phyloP scores from a whole-genome alignment of 2,797 vertebrate species.

The Iguana delicatissima region DNA sequence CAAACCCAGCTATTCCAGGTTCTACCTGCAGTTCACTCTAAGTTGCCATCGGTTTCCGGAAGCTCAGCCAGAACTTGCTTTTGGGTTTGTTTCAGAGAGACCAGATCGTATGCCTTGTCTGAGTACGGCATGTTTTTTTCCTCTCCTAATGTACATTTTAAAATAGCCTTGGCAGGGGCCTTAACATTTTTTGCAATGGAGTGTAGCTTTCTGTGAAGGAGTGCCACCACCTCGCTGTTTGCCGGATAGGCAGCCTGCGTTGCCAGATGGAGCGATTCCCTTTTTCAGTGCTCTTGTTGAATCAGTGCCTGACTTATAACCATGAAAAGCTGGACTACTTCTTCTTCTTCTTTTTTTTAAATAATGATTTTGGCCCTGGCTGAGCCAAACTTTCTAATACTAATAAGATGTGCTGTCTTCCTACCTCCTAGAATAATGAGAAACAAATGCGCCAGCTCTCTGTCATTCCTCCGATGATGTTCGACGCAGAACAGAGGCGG shows the following conservation, averaged over 20 bases:
- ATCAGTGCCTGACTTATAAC: background rate
- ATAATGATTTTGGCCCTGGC: background rate
- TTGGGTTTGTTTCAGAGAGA: background rate
- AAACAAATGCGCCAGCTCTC: constrained; percentile 99
- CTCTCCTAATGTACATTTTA: background rate
- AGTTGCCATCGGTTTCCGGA: background rate
- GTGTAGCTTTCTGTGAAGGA: background rate
- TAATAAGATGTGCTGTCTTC: background rate
- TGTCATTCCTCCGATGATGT: constrained; percentile 99
- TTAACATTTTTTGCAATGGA: background rate
- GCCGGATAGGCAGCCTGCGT: background rate
- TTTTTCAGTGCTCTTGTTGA: background rate
- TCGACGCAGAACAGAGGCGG: constrained; percentile 93
- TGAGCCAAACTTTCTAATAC: background rate
- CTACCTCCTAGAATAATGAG: constrained; percentile 90
- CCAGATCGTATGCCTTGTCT: background rate
- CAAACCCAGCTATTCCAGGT: background rate
- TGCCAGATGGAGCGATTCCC: background rate
- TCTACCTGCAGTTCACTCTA: background rate
- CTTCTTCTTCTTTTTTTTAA: background rate
- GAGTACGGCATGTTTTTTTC: background rate
- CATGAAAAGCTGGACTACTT: background rate
- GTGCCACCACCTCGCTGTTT: background rate
- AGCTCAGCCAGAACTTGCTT: background rate
- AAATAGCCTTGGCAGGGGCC: background rate